Evolutionary conservation across 2,113 vertebrate species (phyloP).

Genomic region (Balaenoptera acutorostrata): DNA sequence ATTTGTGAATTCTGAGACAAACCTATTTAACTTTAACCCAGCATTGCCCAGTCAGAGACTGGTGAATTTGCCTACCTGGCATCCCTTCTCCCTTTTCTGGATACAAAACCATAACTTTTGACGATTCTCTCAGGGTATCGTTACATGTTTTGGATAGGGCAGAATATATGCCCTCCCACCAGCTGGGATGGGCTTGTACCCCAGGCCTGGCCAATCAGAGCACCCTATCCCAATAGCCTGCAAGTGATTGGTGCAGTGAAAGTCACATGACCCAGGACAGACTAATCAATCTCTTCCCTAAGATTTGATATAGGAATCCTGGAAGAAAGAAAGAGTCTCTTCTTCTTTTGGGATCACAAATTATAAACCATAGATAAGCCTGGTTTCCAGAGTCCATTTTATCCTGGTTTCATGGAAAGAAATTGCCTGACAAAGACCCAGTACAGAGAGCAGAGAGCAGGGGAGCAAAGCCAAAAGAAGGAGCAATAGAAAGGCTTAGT

Average conservation of each 20-base stretch:
- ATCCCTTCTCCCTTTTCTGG: not conserved
- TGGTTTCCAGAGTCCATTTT: not conserved
- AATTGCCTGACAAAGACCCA: not conserved
- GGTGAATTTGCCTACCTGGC: not conserved
- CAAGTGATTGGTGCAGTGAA: not conserved
- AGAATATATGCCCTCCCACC: not conserved
- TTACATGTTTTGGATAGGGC: not conserved
- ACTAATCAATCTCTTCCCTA: not conserved
- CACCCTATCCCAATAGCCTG: not conserved
- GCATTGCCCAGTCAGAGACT: not conserved
- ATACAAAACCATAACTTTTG: not conserved
- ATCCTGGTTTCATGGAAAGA: not conserved
- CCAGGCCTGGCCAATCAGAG: not conserved
- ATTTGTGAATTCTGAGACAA: constrained; percentile 5
- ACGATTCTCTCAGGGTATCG: not conserved
- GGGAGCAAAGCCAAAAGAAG: not conserved
- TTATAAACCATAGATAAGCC: not conserved
- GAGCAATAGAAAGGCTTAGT: not conserved
- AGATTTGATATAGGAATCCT: not conserved
- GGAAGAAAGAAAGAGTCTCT: not conserved
- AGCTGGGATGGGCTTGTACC: not conserved
- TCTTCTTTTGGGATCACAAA: not conserved
- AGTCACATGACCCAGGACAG: not conserved
- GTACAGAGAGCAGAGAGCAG: not conserved
- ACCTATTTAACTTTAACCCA: not conserved